These are phyloP conservation scores for Ursus arctos DNA, from an alignment of 2,113 vertebrate species.

Conservation along the genomic window DNA sequence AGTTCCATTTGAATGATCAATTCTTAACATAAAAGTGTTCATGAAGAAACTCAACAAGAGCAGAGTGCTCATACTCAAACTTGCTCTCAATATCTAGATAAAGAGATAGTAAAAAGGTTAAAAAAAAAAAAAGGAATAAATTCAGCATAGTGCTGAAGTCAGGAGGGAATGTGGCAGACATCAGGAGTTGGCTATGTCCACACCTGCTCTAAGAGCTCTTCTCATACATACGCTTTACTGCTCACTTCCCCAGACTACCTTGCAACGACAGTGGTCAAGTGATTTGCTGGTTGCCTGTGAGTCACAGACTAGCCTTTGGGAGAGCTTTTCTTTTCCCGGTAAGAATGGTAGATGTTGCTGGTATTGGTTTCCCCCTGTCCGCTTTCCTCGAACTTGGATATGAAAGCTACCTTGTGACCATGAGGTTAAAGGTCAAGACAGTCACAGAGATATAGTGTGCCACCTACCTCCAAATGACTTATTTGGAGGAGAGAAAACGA, in stretches of 20 bases:
- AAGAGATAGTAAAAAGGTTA: background rate
- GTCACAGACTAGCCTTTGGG: background rate
- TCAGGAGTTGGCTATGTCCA: background rate
- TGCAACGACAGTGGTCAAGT: background rate
- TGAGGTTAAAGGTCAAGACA: background rate
- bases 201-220: background rate
- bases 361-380: background rate
- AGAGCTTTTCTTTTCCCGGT: background rate
- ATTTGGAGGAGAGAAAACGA: background rate
- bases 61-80: background rate
- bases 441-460: background rate
- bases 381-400: background rate
- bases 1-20: background rate
- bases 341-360: background rate
- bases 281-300: background rate
- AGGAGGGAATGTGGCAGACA: background rate
- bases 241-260: background rate
- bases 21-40: background rate
- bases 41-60: background rate
- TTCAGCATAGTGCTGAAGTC: background rate
- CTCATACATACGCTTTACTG: background rate
- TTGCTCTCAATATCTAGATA: background rate
- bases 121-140: background rate
- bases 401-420: background rate
- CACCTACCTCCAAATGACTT: background rate